Evolutionary conservation across 2,888 invertebrate species (phyloP).

Genomic region (Drosophila anomalipes): DNA sequence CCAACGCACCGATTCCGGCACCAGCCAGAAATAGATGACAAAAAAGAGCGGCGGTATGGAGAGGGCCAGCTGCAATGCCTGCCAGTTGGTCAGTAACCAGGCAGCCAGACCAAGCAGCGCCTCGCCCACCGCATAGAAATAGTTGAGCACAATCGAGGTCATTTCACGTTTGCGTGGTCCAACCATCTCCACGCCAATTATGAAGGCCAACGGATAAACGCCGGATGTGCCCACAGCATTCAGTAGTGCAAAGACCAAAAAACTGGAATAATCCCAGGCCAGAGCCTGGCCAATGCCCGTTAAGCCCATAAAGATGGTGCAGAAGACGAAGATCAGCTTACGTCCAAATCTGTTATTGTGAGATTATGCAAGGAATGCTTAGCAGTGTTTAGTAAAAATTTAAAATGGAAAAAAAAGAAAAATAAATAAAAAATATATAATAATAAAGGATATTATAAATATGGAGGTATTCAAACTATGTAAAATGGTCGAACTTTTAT

Average conservation of each 20-base stretch:
- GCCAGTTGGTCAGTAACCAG: slow-evolving; percentile 88
- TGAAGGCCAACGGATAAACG: slow-evolving; percentile 88
- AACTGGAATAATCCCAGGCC: slow-evolving; percentile 86
- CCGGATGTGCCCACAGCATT: slow-evolving; percentile 88
- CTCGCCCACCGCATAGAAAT: slow-evolving; percentile 89
- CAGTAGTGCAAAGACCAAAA: slow-evolving; percentile 86
- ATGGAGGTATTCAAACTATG: not conserved
- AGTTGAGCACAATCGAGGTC: slow-evolving; percentile 88
- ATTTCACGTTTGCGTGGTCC: slow-evolving; percentile 88
- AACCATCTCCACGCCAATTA: slow-evolving; percentile 89
- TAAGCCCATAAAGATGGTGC: slow-evolving; percentile 87
- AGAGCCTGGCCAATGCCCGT: slow-evolving; percentile 87
- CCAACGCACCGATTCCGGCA: slow-evolving; percentile 89
- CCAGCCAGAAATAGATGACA: slow-evolving; percentile 87
- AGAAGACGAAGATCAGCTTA: slow-evolving; percentile 87
- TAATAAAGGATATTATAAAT: not conserved
- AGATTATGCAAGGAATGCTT: not conserved
- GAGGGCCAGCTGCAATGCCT: slow-evolving; percentile 87
- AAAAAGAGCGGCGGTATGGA: slow-evolving; percentile 88
- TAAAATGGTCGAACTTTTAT: not conserved
- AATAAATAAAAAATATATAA: not conserved
- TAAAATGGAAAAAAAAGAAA: too few relatives aligned
- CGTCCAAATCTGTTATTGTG: slow-evolving; percentile 86
- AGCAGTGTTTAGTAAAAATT: not conserved
- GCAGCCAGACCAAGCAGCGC: slow-evolving; percentile 87